Conservation (phyloP, 2,888 invertebrate species). For the Meiosimyza decipiens region DNA sequence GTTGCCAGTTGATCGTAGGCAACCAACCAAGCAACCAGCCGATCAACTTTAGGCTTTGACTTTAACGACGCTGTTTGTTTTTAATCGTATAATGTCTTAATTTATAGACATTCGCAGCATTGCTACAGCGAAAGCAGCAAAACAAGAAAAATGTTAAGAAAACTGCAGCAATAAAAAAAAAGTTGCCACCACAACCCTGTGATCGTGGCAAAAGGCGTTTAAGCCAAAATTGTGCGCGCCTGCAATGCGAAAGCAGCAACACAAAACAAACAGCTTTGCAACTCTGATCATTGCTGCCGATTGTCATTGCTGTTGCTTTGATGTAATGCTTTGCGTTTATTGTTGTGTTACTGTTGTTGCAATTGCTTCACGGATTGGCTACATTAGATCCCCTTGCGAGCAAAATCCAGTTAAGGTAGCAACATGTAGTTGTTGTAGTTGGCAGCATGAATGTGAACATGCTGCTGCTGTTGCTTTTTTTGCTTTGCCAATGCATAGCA, state of each 20-base stretch:
- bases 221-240: conserved; percentile 30
- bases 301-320: conserved; percentile 38
- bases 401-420: background rate
- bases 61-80: conserved; percentile 57
- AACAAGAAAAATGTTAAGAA: background rate
- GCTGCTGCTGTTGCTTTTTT: conserved; percentile 2
- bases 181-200: background rate
- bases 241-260: conserved; percentile 9
- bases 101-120: conserved; percentile 55
- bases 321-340: conserved; percentile 21
- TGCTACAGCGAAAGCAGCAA: background rate
- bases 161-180: background rate
- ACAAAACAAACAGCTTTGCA: conserved; percentile 2
- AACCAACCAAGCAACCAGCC: conserved; percentile 1
- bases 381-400: no score
- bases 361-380: background rate
- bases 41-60: conserved; percentile 2
- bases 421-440: conserved; percentile 36
- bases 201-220: conserved; percentile 18
- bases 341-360: conserved; percentile 28
- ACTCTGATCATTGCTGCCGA: conserved; percentile 28
- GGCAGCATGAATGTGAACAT: conserved; percentile 35
- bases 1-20: conserved; percentile 3
- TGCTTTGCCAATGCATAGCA: background rate
- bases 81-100: conserved; percentile 65